Base-by-base conservation (phyloP, 1,140 invertebrate species). In the Penaeus chinensis region DNA sequence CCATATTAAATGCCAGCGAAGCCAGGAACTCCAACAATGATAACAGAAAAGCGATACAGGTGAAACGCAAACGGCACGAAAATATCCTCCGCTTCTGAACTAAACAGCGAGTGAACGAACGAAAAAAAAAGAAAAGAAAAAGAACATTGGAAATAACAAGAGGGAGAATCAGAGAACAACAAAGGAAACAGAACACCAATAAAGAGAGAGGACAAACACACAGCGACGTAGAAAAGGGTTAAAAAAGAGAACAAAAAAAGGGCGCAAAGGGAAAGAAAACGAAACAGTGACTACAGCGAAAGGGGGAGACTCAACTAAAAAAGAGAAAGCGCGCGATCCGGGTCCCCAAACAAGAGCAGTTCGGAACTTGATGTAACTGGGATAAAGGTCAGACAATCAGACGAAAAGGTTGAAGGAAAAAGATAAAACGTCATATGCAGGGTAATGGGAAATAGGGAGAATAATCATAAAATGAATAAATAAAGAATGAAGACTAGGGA, bases 111-210 rank as follows among this genome's bases (percentile, higher is more conserved):
- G 20, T 37, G 24, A 54, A n/a, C 19, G 47, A 16, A 79, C 37
- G 47, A 24, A 79, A 54, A 13, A 54, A 19, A 24, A 80, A n/a
- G 0, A 54, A 79, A 61, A 62, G n/a, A 81, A 47, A 62, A 22
- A 81, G 79, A 62, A 22, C 27, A 61, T 42, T 42, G 32, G 79
- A 81, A 32, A 63, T 24, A 63, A 32, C 61, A 62, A 63, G 24
- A 81, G 79, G 63, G 79, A 81, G 79, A 81, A 62, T 63, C 60
- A 81, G 79, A 81, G 79, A 81, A 62, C 61, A 32, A 63, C n/a
- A 63, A 27, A 37, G 32, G 63, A 47, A 81, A 32, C 54, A 60
- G 61, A 60, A 79, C 47, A 79, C 47, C 54, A 60, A 79, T 47
- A 79, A 60, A 79, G 77, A 79, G 77, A 79, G 77, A 79, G 77